phyloP scores from a whole-genome alignment of 2,888 invertebrate species.

The Scaptomyza cyrtandrae region DNA sequence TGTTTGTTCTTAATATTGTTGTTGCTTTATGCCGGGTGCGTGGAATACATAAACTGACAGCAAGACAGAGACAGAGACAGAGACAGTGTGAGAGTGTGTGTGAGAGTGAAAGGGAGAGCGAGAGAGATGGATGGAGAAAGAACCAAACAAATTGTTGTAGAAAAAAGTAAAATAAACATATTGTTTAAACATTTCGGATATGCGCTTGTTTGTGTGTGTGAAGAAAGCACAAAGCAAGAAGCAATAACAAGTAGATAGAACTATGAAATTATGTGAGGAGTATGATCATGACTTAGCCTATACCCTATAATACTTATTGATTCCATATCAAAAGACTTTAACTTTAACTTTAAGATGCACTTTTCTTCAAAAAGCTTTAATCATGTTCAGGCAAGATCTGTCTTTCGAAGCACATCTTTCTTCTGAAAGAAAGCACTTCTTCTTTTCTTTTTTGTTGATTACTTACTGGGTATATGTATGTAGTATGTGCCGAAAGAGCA shows the following conservation, averaged over 20 bases:
- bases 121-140: neutral
- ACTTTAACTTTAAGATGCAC: too few relatives aligned
- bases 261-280: neutral
- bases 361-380: too few relatives aligned
- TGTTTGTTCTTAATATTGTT: constrained; percentile 22
- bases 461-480: too few relatives aligned
- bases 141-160: constrained; percentile 46
- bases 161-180: constrained; percentile 9
- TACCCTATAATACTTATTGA: neutral
- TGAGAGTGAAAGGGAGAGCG: neutral
- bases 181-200: constrained; percentile 30
- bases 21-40: constrained; percentile 45
- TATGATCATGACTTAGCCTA: neutral
- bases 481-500: neutral
- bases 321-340: too few relatives aligned
- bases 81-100: neutral
- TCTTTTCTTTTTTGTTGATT: too few relatives aligned
- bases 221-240: constrained; percentile 30
- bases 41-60: constrained; percentile 32
- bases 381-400: too few relatives aligned
- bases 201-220: constrained; percentile 21
- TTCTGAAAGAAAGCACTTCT: too few relatives aligned
- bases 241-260: neutral
- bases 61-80: neutral
- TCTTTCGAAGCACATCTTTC: too few relatives aligned